Evolutionary conservation across 2,113 vertebrate species (phyloP).

Genomic region (Bubo bubo): DNA sequence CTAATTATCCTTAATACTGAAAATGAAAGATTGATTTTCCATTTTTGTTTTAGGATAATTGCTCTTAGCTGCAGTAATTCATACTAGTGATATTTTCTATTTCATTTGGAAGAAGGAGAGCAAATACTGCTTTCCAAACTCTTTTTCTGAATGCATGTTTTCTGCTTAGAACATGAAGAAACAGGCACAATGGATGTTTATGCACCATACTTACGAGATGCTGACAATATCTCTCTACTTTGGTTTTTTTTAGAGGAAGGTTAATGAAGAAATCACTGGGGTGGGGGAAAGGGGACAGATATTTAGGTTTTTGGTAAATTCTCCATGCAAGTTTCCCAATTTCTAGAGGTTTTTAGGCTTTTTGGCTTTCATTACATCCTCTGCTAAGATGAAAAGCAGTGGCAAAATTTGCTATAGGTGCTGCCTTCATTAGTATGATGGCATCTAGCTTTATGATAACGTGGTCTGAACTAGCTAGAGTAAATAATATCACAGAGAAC

Average conservation of each 20-base stretch:
- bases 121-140: background rate
- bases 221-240: background rate
- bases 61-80: background rate
- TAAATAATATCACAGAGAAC: background rate
- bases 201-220: background rate
- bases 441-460: background rate
- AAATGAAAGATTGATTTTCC: background rate
- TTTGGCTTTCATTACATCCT: background rate
- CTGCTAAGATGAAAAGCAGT: background rate
- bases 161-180: background rate
- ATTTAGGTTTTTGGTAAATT: background rate
- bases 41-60: background rate
- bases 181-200: background rate
- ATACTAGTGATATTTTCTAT: background rate
- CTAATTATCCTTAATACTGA: background rate
- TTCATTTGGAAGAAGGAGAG: background rate
- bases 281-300: background rate
- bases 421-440: background rate
- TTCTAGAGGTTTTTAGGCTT: background rate
- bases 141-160: background rate
- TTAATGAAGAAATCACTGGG: background rate
- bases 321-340: accelerated
- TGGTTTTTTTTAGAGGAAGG: background rate
- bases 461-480: background rate
- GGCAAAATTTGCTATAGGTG: background rate